These are phyloP conservation scores for Chrysogorgia sp. DNA, from an alignment of 92 coral and sea anemone species.

Conservation along the genomic window DNA sequence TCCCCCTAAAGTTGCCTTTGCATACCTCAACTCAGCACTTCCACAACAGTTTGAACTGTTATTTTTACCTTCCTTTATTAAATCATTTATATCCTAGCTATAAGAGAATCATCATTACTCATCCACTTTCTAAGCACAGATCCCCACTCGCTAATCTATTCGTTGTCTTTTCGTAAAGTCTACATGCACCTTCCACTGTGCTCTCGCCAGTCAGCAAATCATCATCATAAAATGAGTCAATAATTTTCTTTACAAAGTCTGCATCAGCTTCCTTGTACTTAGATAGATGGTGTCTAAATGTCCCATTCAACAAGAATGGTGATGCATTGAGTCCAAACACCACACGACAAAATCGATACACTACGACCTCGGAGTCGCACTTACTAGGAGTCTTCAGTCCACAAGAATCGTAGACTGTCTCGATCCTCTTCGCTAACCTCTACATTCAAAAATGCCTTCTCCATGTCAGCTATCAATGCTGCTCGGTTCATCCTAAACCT, in stretches of 20 bases:
- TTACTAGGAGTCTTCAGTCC: too few species aligned
- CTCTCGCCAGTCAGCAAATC: constrained; percentile 60
- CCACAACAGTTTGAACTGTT: too few species aligned
- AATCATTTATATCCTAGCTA: constrained; percentile 14
- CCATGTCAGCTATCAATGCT: too few species aligned
- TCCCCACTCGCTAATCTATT: constrained; percentile 37
- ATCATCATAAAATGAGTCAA: constrained; percentile 39
- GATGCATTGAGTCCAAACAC: constrained; percentile 43
- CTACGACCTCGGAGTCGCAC: background rate
- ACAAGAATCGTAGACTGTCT: too few species aligned
- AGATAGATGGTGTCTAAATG: constrained; percentile 42
- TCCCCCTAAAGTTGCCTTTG: too few species aligned
- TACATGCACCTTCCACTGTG: background rate
- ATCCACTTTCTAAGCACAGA: constrained; percentile 46
- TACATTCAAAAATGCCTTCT: too few species aligned
- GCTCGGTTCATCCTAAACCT: too few species aligned
- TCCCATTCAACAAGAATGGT: constrained; percentile 35
- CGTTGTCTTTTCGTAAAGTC: constrained; percentile 23
- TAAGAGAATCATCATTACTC: constrained; percentile 19
- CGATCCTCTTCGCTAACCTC: too few species aligned
- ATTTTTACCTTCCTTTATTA: background rate
- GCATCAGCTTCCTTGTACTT: constrained; percentile 12
- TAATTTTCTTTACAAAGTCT: constrained; percentile 37
- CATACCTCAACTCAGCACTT: too few species aligned
- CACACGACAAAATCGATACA: constrained; percentile 21